Percentiles rank a stretch among this genome's conserved stretches.
Conservation (phyloP, 2,888 invertebrate genomes). For the Steromphala cineraria region DNA sequence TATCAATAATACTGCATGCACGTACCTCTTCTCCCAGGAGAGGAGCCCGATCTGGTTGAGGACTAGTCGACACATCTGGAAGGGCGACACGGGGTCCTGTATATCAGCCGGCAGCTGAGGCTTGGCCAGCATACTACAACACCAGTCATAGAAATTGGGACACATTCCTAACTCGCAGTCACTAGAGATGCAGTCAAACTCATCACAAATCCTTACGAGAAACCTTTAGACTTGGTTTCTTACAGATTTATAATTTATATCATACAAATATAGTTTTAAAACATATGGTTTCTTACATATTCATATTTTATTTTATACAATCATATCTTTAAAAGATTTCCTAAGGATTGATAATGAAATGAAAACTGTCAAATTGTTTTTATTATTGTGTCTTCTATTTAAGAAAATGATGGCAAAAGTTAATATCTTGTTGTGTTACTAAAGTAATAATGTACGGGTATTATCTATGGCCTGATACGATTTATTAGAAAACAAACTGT, state of each 20-base stretch:
- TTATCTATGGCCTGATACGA: not conserved
- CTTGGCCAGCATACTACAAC: conserved; percentile 77
- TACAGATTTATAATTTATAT: too few relatives aligned
- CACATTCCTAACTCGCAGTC: not conserved
- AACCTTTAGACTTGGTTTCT: too few relatives aligned
- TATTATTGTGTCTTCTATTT: not conserved
- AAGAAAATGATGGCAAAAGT: not conserved
- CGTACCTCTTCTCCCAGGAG: conserved; percentile 88
- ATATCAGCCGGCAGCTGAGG: conserved; percentile 77
- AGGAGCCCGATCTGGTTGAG: conserved; percentile 93
- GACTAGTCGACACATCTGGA: conserved; percentile 84
- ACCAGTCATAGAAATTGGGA: not conserved
- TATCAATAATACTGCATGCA: not conserved
- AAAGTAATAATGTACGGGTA: not conserved
- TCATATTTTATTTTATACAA: not conserved
- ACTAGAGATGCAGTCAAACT: not conserved
- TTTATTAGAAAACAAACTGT: not conserved
- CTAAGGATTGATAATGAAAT: not conserved
- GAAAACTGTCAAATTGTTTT: not conserved
- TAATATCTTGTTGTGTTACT: too few relatives aligned
- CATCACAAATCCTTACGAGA: too few relatives aligned
- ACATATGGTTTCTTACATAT: not conserved
- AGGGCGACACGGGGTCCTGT: conserved; percentile 79
- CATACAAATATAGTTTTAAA: not conserved
- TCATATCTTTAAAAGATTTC: not conserved